Base-by-base conservation (phyloP, 1,140 invertebrate genomes). In the Drosophila nannoptera region DNA sequence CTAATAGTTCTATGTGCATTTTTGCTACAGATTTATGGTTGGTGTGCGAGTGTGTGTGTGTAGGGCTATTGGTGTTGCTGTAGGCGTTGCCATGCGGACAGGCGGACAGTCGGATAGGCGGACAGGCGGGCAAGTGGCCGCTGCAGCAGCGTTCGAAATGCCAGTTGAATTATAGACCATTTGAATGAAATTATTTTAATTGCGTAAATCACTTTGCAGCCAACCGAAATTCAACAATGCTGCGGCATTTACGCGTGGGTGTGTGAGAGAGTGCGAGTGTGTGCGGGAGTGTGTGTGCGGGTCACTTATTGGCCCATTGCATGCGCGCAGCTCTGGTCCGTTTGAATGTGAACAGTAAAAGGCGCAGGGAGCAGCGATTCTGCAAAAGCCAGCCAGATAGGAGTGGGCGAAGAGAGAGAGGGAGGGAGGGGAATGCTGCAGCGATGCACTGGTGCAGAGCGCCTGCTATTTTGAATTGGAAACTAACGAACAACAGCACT, bases 111-210 rank as follows among this genome's bases (percentile, higher is more conserved):
- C 33, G 32, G 48, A 8, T 32, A 35, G 49, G 12, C 12, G 54
- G 59, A 43, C 49, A 59, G 38, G 59, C 55, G 60, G 73, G 54
- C 56, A 49, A 73, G 75, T 64, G 75, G 68, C 72, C 61, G 65
- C 59, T 14, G 40, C 22, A 2, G 71, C 70, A 77, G 75, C 64
- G 65, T 69, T 67, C 50, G 66, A 78, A 84, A 84, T 84, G 80
- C 80, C 73, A 83, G 73, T 75, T 86, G 77, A 84, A 84, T 84
- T 84, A 86, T 86, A 77, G 77, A 86, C 69, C 77, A 84, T 84
- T 84, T 84, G 81, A 86, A 80, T 77, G 73, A 84, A 86, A 84
- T 84, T 86, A 84, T 84, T 84, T 84, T 84, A 84, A 84, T 84
- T 84, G 80, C 80, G 81, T 84, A 84, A 84, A 86, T 84, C 80